Evolutionary conservation across 2,888 invertebrate genomes (phyloP).

Genomic region (Andrena hattorfiana): DNA sequence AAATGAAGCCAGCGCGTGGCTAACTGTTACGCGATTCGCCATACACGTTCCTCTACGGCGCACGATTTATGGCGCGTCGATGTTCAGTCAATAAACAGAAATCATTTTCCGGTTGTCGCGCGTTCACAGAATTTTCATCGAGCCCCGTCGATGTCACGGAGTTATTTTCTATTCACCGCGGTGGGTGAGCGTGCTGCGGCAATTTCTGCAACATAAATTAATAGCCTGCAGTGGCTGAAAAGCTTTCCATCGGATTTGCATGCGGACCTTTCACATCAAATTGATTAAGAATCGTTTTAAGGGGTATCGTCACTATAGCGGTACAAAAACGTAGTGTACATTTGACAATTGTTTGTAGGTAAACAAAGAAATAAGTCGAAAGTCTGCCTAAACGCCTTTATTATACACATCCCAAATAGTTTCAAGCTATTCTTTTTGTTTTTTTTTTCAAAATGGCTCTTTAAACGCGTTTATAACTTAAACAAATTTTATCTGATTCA

Average conservation of each 20-base stretch:
- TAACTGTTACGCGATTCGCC: slow-evolving; percentile 12
- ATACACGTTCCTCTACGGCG: too few relatives aligned
- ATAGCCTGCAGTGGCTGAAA: background rate
- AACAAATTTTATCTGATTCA: too few relatives aligned
- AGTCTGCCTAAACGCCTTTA: too few relatives aligned
- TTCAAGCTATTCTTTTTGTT: too few relatives aligned
- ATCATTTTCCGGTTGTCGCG: slow-evolving; percentile 19
- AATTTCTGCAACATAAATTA: background rate
- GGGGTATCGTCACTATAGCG: too few relatives aligned
- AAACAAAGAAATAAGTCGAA: too few relatives aligned
- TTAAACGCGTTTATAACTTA: too few relatives aligned
- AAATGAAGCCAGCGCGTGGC: slow-evolving; percentile 17
- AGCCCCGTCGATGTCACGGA: background rate
- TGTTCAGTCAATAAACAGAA: slow-evolving; percentile 23
- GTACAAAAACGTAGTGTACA: too few relatives aligned
- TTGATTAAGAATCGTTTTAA: background rate
- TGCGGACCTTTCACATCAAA: background rate
- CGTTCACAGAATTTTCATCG: slow-evolving; percentile 5
- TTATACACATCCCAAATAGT: too few relatives aligned
- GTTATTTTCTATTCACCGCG: slow-evolving; percentile 16
- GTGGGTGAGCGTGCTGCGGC: background rate
- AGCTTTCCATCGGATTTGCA: background rate
- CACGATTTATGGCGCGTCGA: slow-evolving; percentile 32
- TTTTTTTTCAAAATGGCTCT: too few relatives aligned
- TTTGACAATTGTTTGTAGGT: too few relatives aligned